These are phyloP conservation scores for Pangasius sanitwongsei DNA, from an alignment of 2,797 vertebrate genomes.

Conservation along the genomic window DNA sequence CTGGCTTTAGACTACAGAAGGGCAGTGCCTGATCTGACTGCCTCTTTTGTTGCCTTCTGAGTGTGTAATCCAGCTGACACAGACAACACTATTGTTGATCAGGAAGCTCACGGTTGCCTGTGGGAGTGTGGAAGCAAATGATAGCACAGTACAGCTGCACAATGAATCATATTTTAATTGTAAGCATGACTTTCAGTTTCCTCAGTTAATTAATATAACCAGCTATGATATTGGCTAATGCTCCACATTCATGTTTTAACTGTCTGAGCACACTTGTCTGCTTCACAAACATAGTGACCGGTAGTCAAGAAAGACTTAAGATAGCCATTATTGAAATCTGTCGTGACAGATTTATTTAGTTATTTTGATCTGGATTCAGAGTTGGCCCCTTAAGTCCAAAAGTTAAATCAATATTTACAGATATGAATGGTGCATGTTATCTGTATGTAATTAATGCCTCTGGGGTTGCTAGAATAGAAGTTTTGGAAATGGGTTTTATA, in stretches of 20 bases:
- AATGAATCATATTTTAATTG: constrained; percentile 16
- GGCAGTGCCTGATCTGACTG: constrained; percentile 37
- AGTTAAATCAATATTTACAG: not conserved
- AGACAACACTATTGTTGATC: constrained; percentile 52
- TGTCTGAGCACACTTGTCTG: not conserved
- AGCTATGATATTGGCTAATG: not conserved
- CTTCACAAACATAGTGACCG: not conserved
- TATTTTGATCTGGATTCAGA: not conserved
- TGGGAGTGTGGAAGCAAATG: constrained; percentile 8
- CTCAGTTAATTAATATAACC: not conserved
- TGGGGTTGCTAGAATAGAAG: not conserved
- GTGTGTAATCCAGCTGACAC: constrained; percentile 51
- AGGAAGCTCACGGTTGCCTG: constrained; percentile 21
- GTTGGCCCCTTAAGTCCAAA: not conserved
- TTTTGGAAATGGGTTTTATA: not conserved
- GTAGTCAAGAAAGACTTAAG: not conserved
- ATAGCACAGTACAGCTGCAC: constrained; percentile 16
- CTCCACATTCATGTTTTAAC: not conserved
- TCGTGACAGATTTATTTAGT: not conserved
- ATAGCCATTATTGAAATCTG: not conserved
- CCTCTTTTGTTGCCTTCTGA: constrained; percentile 44
- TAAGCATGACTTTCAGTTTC: not conserved
- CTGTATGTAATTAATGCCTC: not conserved
- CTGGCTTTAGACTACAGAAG: constrained; percentile 31
- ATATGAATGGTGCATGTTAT: not conserved